These are phyloP conservation scores for Dasypus novemcinctus DNA, from an alignment of 2,113 vertebrate species.

Conservation along the genomic window DNA sequence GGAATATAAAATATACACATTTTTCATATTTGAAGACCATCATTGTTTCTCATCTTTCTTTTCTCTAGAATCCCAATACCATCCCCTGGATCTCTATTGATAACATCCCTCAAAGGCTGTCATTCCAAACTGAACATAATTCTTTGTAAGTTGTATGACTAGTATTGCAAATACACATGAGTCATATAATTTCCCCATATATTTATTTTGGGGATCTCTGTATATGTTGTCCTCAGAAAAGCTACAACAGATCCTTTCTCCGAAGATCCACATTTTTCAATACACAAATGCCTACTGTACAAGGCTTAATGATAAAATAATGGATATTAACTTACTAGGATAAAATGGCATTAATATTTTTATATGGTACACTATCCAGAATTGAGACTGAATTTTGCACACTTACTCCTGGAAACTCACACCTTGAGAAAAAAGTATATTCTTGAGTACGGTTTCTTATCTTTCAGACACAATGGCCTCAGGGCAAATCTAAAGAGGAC, in stretches of 20 bases:
- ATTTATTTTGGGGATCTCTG: background rate
- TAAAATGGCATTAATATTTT: slow-evolving; percentile 21
- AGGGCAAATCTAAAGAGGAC: background rate
- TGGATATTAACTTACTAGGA: background rate
- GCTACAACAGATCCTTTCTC: background rate
- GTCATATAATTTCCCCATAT: background rate
- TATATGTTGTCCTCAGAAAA: slow-evolving; percentile 16
- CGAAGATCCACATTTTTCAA: background rate
- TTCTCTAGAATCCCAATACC: background rate
- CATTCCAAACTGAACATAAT: background rate
- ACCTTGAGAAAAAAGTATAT: background rate
- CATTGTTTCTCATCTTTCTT: background rate
- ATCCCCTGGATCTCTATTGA: background rate
- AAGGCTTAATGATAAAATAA: background rate
- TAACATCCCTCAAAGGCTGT: background rate
- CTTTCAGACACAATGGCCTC: background rate
- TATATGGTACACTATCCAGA: background rate
- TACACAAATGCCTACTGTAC: background rate
- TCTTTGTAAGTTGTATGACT: background rate
- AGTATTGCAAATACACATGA: background rate
- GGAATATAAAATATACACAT: background rate
- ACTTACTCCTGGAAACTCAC: background rate
- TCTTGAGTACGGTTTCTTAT: background rate
- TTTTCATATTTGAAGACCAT: slow-evolving; percentile 16
- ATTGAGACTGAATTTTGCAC: background rate